Base-by-base conservation (phyloP, 2,888 invertebrate species). In the Tetanocera ferruginea region DNA sequence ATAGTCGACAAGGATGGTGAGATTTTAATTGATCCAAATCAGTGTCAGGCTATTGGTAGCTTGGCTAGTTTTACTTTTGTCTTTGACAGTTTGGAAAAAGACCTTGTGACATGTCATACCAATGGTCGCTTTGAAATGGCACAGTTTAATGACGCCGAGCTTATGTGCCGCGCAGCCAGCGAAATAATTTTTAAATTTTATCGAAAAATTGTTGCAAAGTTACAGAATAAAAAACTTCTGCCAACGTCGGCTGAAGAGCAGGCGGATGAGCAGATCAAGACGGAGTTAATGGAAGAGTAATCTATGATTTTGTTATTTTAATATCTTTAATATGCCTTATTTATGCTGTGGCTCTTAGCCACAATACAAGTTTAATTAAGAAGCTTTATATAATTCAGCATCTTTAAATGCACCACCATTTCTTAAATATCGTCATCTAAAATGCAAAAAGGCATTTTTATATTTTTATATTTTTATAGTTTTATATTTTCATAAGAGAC, bases 161-260 rank as follows among this genome's bases (percentile, higher is more conserved):
- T 91, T 76, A 91, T 93, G 80, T 94, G 95, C 84, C 92, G 92
- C 79, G 90, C 92, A 55, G 94, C 94, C 69, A 94, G 94, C 88
- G 91, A 92, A 78, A 89, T 93, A 71, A 91, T 96, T 51, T 96
- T 96, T 88, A 90, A 91, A 51, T 96, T 95, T 91, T 96, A 95
- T 87, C 92, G 94, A 19, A 85, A 83, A 73, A 84, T 86, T 49
- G 81, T 89, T 62, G 80, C 85, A 3, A 86, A 86, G 72, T 86
- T 84, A 28, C 88, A 88, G 34, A 83, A 80, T 14, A 83, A 82
- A 80, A 49, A 64, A 14, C 23, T 70, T 19, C 14, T 64, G 34
- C 64, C 64, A 14, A 17, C 64, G 5, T 5, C 17, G 4, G 31
- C 25, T 28, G 64, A 64, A 3, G 64, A 64, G 34, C 17, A 17